Conservation (phyloP, 1,140 invertebrate species). For the Globodera rostochiensis region DNA sequence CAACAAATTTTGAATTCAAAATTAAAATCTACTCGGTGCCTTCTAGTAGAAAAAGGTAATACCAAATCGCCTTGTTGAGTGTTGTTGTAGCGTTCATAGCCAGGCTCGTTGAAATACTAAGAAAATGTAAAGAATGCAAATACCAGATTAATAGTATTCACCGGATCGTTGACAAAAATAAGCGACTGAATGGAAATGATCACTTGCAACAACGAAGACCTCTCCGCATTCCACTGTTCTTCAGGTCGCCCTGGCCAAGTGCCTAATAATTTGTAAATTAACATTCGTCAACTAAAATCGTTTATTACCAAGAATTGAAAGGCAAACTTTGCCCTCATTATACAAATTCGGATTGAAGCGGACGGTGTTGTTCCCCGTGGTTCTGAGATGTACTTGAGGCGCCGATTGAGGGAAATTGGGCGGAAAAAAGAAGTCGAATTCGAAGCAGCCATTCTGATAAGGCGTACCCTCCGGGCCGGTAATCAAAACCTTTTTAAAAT, state of each 20-base stretch:
- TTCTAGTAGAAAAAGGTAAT: conserved; percentile 5
- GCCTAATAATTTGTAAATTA: conserved; percentile 62
- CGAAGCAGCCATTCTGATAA: conserved; percentile 72
- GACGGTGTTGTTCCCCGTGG: conserved; percentile 71
- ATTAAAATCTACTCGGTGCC: conserved; percentile 4
- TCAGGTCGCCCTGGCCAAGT: conserved; percentile 97
- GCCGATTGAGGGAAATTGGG: conserved; percentile 69
- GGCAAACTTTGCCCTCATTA: conserved; percentile 30
- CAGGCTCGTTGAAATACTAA: conserved; percentile 97
- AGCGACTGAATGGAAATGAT: conserved; percentile 85
- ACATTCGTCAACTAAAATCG: neutral
- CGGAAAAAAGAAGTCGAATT: conserved; percentile 69
- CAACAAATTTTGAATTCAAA: conserved; percentile 14
- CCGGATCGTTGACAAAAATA: conserved; percentile 13
- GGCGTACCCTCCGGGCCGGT: conserved; percentile 74
- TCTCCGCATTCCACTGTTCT: conserved; percentile 97
- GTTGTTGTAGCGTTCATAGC: conserved; percentile 78
- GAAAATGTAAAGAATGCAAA: conserved; percentile 83
- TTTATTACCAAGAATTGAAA: conserved; percentile 68
- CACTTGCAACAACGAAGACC: conserved; percentile 79
- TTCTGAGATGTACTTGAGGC: conserved; percentile 72
- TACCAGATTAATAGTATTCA: conserved; percentile 11
- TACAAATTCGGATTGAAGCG: conserved; percentile 38
- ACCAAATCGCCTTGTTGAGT: conserved; percentile 57
- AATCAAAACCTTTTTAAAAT: conserved; percentile 70